Base-by-base conservation (phyloP, 2,797 vertebrate species). In the Eospalax fontanierii region DNA sequence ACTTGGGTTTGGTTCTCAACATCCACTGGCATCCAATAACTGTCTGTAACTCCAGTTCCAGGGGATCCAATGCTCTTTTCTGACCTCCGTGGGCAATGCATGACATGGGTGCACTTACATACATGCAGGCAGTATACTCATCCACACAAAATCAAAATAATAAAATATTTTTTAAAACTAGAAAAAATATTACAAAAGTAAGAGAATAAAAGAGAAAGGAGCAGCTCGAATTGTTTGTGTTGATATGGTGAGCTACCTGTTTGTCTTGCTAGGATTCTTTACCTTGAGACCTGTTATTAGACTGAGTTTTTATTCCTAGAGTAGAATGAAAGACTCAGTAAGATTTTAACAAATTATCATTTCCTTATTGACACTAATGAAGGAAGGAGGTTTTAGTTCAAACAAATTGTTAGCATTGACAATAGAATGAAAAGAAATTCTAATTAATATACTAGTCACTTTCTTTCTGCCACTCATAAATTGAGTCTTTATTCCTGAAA, bases 271-370 rank as follows among this genome's bases (percentile, higher is more conserved):
- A 93, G 90, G 68, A 54, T 22, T 15, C 28, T 91, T 68, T 93
- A 65, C 30, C 90, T 76, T 94, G 76, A 90, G 87, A 89, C 24
- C 21, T 89, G 54, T 95, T 95, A 73, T 92, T n/a, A 90, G 66
- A 84, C 66, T 95, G 61, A 74, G 19, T 14, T 21, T 83, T 96
- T 76, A 33, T 61, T 89, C 63, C 70, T 93, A 81, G 33, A 93
- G 11, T 87, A 54, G 92, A 91, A 89, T 93, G 83, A 94, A 95
- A 83, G 74, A 90, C 38, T 89, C 14, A 65, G 12, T 83, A 70
- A 92, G 71, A 96, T 96, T 93, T 87, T 96, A 94, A 81, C 63
- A 94, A 94, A 65, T 93, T 96, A 88, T 86, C 33, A 80, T 88
- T 95, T 96, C 70, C 38, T 96, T 35, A 92, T n/a, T 79, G 90